These are phyloP conservation scores for Drosophila merina DNA, from an alignment of 2,888 invertebrate genomes.

Conservation along the genomic window DNA sequence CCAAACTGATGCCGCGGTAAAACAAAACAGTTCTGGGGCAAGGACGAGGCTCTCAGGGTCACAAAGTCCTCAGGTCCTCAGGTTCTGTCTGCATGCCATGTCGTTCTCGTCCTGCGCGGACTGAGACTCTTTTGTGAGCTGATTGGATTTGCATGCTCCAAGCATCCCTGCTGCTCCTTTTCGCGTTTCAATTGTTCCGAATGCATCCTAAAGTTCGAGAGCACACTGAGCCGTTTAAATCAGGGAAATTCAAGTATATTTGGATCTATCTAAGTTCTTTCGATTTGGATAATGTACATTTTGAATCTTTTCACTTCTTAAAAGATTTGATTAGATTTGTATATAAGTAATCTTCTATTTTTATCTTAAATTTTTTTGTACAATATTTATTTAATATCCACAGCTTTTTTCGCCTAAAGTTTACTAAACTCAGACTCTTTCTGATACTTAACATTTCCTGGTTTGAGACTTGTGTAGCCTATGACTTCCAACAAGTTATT, in stretches of 20 bases:
- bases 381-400: background rate
- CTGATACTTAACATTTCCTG: background rate
- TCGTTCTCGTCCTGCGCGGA: background rate
- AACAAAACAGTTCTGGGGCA: conserved; percentile 29
- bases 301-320: no score
- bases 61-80: conserved; percentile 7
- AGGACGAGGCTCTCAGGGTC: background rate
- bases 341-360: background rate
- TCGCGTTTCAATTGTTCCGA: conserved; percentile 36
- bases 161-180: conserved; percentile 24
- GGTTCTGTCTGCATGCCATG: conserved; percentile 7
- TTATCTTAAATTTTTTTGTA: background rate
- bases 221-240: conserved; percentile 28
- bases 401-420: background rate
- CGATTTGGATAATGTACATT: background rate
- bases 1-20: conserved; percentile 82
- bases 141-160: conserved; percentile 49
- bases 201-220: conserved; percentile 15
- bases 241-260: background rate
- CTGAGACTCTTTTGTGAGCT: conserved; percentile 7
- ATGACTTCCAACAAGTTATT: conserved; percentile 8
- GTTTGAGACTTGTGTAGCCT: conserved; percentile 4
- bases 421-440: background rate
- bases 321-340: background rate
- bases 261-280: conserved; percentile 4